Conservation (phyloP, 1,140 invertebrate species). For the Vollenhovia emeryi region DNA sequence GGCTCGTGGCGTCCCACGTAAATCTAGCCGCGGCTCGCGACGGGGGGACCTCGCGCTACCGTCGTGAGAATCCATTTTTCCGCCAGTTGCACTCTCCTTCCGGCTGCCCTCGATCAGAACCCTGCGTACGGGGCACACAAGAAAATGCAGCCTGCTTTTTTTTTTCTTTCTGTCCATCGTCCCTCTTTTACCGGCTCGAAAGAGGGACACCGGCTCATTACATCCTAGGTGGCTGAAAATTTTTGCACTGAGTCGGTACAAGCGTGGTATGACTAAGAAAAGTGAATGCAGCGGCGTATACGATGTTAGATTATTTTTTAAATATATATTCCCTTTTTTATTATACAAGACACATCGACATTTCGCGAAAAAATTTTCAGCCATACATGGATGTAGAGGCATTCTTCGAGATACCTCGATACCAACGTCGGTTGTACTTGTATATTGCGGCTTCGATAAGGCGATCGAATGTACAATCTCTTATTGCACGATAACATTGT, state of each 20-base stretch:
- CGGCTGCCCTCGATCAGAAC: conserved; percentile 33
- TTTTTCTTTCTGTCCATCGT: background rate
- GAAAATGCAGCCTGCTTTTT: conserved; percentile 3
- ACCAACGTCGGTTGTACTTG: background rate
- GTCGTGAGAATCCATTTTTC: conserved; percentile 68
- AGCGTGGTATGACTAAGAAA: background rate
- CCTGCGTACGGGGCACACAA: background rate
- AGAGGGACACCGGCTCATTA: background rate
- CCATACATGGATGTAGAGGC: background rate
- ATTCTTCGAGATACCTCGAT: background rate
- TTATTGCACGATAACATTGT: background rate
- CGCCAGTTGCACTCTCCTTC: conserved; percentile 35
- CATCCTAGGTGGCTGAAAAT: background rate
- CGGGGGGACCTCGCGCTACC: conserved; percentile 29
- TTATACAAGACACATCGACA: background rate
- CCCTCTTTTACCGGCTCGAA: background rate
- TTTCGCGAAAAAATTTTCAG: background rate
- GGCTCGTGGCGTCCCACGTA: conserved; percentile 69
- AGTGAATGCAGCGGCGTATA: background rate
- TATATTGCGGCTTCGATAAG: background rate
- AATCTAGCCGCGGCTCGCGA: conserved; percentile 62
- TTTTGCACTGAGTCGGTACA: background rate
- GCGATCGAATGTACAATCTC: background rate
- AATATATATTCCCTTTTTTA: background rate
- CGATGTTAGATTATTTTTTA: background rate